Evolutionary conservation across 2,113 vertebrate genomes (phyloP).

Genomic region (Engraulis encrasicolus): DNA sequence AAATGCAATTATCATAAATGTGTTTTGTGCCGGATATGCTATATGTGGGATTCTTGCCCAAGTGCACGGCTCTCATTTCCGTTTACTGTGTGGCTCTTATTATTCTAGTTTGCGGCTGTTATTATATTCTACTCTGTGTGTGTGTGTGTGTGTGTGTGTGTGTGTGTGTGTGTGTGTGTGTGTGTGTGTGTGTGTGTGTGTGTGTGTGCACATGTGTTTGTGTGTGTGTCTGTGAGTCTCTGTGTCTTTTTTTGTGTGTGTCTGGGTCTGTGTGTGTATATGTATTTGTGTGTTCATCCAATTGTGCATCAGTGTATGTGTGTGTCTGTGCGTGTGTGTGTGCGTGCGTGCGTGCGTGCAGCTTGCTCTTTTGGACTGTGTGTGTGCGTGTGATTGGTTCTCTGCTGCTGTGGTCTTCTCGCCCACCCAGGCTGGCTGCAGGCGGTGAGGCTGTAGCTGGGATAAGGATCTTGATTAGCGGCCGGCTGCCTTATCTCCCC

Average conservation of each 20-base stretch:
- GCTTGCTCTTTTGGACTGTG: not conserved
- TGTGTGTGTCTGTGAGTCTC: not conserved
- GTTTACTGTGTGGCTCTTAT: no score
- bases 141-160: no score
- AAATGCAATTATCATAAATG: no score
- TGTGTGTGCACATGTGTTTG: not conserved
- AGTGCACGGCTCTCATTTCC: no score
- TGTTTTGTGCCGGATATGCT: no score
- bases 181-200: not conserved
- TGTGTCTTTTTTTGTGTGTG: not conserved
- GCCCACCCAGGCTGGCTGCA: constrained; percentile 8
- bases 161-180: not conserved
- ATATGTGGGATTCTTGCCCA: no score
- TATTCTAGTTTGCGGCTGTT: no score
- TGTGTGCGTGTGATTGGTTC: not conserved
- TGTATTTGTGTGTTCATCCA: not conserved
- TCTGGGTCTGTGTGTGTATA: not conserved
- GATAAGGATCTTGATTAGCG: constrained; percentile 57
- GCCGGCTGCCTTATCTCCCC: constrained; percentile 47
- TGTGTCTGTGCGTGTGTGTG: not conserved
- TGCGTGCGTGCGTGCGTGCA: not conserved
- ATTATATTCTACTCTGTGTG: no score
- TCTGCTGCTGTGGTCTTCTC: not conserved
- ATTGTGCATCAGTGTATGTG: not conserved
- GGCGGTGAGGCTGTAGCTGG: not conserved